Base-by-base conservation (phyloP, 2,797 vertebrate genomes). In the Steatocranus sp. region DNA sequence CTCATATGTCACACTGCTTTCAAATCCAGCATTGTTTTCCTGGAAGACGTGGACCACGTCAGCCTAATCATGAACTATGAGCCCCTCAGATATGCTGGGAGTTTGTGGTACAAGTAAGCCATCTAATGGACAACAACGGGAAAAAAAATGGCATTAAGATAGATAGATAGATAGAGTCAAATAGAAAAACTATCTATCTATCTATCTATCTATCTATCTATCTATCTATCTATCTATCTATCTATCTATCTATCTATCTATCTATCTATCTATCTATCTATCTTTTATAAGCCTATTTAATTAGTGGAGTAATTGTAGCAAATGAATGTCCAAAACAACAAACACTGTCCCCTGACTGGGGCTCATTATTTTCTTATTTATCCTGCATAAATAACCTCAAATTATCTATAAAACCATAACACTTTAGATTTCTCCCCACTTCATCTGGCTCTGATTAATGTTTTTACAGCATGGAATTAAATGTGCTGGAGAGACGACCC, bases 311-410 rank as follows among this genome's bases (percentile, higher is more conserved):
- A 83, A 86, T 87, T 89, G 79, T 78, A 82, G 66, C 7, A 25
- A 84, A 78, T 83, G 23, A 88, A 82, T 86, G 84, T 87, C 87
- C 82, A 87, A 91, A 91, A 86, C 80, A 89, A 83, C 84, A 84
- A 90, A 82, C 89, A 88, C 83, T 87, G 79, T 89, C 83, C 88
- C 90, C 80, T 91, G 87, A 83, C 91, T 94, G 93, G 78, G 77
- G 84, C 92, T 94, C 73, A 82, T 95, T 95, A 93, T 93, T 92
- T 94, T 91, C 91, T 90, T 89, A 94, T 94, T 96, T 90, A 94
- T 95, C 94, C 92, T 92, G 91, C 92, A 94, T 95, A 96, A 96
- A 96, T 95, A 95, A 95, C 95, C 92, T 94, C 94, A 95, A 96
- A 96, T 95, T 95, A 96, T 94, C 94, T 92, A 95, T 96, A 94